phyloP scores from a whole-genome alignment of 2,113 vertebrate species.

The Dinomys branickii region DNA sequence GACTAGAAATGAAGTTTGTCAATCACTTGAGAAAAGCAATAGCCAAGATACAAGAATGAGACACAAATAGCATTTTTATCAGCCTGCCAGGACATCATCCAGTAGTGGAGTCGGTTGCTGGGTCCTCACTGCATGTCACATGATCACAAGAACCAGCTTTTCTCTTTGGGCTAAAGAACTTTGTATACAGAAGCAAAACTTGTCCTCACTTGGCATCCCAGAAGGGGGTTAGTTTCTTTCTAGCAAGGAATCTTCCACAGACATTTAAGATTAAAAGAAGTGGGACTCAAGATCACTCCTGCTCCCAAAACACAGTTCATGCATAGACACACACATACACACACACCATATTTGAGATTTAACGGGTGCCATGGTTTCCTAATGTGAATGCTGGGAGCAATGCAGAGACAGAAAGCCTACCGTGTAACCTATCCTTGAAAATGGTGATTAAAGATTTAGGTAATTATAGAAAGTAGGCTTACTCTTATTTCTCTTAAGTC shows the following conservation, averaged over 20 bases:
- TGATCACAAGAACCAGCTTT: neutral
- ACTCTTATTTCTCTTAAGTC: slow-evolving; percentile 14
- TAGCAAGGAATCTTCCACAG: neutral
- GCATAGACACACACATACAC: too few relatives aligned
- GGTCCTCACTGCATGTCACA: neutral
- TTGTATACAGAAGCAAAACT: neutral
- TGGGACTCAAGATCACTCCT: neutral
- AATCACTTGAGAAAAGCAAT: neutral
- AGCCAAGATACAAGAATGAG: neutral
- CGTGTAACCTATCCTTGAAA: neutral
- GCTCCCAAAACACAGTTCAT: neutral
- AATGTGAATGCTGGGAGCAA: neutral
- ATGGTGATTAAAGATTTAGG: neutral
- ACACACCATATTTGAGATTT: neutral
- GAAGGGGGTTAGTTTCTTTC: neutral
- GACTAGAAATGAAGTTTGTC: neutral
- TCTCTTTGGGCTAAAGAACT: neutral
- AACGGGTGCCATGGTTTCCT: neutral
- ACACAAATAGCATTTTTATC: neutral
- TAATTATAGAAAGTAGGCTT: neutral
- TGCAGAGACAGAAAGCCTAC: neutral
- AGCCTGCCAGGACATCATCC: neutral
- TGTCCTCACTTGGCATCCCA: neutral
- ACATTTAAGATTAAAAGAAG: neutral
- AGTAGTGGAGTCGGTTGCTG: neutral